A percentile compares a stretch with the other conserved stretches of the same genome.
Conservation (phyloP, 2,113 vertebrate species). For the cattle (Bos taurus) region ARS-UCD2.0 NC_037344.1:48616001-48616500, state of each 20-base stretch:
- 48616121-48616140: neutral
- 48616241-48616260: fast-evolving
- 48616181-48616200: fast-evolving
- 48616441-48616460: neutral
- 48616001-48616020: fast-evolving
- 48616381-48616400: neutral
- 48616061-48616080: neutral
- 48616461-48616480: neutral
- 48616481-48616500: neutral
- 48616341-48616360: neutral
- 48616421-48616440: neutral
- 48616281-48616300: neutral
- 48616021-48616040: neutral
- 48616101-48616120: neutral
- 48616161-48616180: neutral
- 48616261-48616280: fast-evolving
- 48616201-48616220: too few relatives aligned
- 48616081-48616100: neutral
- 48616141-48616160: neutral
- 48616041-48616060: neutral
- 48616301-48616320: too few relatives aligned
- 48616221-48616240: too few relatives aligned
- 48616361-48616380: neutral
- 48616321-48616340: neutral
- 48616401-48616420: neutral